Base-by-base conservation (phyloP, 2,888 invertebrate genomes). In the Aradus depressus region DNA sequence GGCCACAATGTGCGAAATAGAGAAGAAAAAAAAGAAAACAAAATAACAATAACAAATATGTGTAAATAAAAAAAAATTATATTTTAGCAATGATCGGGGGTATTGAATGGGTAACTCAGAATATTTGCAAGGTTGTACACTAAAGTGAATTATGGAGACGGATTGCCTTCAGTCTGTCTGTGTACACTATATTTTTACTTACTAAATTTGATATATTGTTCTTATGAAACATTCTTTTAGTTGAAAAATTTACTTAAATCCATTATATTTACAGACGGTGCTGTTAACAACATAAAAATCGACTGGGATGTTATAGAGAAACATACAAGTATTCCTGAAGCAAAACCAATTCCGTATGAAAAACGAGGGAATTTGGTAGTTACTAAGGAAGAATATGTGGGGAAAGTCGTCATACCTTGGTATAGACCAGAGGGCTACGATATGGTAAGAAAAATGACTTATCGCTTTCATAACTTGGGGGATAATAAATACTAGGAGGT, bases 321-420 rank as follows among this genome's bases (percentile, higher is more conserved):
- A 23, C 45, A 57, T 32, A 31, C 49, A 51, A 23, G 25, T 10
- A 28, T 58, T 45, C 57, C 58, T 28, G 48, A 51, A 26, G 47
- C 54, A 1, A 43, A 37, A 28, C 60, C 64, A 16, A 72, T 74
- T 0, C 65, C 70, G 0, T 63, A 68, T 37, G 68, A 80, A 60
- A 68, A 79, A 58, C 70, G 75, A 39, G 63, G 65, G 22, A 63
- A 66, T 1, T 65, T 79, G 42, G 55, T 64, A 0, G 79, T 85
- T 8, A 70, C 70, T 0, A 66, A 71, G 8, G 74, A 79, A 31
- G 74, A 74, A 18, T 90, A 83, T 65, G 70, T 78, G 23, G 73
- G 83, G 59, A 75, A 77, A 37, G 79, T 97, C 0, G 84, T 97
- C 1, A 79, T 81, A 53, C 93, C 95, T 0, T 90, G 86, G 79